These are phyloP conservation scores for Glandiceps talaboti DNA, from an alignment of 53 echinoderm and acorn worm species.

Conservation along the genomic window DNA sequence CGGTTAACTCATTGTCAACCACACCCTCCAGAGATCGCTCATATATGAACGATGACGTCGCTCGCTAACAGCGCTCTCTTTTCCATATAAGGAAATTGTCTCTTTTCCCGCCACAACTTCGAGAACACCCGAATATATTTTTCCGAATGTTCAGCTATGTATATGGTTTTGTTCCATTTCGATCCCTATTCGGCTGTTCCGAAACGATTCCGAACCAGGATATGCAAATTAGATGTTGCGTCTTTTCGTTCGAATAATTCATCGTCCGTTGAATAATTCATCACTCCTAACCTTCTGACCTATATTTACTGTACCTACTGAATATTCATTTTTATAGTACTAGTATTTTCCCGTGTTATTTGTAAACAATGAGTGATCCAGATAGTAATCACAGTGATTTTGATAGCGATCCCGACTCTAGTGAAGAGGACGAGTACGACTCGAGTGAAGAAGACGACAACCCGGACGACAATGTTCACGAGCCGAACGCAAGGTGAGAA, in stretches of 20 bases:
- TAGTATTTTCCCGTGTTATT: not conserved
- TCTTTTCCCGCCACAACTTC: not conserved
- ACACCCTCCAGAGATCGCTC: not conserved
- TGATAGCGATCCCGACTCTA: not conserved
- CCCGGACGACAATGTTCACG: too few relatives aligned
- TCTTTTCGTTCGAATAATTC: not conserved
- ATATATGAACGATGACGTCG: not conserved
- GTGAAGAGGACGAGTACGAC: constrained; percentile 1
- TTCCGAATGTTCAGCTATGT: not conserved
- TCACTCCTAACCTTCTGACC: not conserved
- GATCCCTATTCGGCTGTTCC: not conserved
- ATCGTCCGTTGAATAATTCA: not conserved
- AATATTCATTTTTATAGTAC: not conserved
- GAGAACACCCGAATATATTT: not conserved
- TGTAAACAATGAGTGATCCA: not conserved
- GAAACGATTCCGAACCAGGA: not conserved
- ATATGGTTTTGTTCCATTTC: not conserved
- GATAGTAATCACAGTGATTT: not conserved
- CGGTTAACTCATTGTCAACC: not conserved
- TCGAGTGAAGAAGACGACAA: not conserved
- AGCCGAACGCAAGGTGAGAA: not conserved
- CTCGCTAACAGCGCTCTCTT: not conserved
- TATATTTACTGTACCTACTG: not conserved
- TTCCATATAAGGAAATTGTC: not conserved
- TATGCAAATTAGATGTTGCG: not conserved